phyloP scores from a whole-genome alignment of 2,797 vertebrate species.

The Argya squamiceps region DNA sequence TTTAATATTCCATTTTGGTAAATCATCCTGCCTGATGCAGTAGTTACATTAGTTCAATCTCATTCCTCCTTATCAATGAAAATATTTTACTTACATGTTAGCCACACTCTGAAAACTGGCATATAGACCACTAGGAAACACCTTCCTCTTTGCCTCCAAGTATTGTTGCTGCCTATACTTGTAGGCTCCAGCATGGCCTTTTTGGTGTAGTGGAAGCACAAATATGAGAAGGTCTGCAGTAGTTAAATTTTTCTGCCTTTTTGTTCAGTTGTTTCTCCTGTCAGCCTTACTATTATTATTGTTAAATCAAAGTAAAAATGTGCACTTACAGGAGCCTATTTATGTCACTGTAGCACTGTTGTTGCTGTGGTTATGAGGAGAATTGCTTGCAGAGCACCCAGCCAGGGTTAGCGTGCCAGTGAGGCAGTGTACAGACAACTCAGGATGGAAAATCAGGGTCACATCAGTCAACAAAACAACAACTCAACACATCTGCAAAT shows the following conservation, averaged over 20 bases:
- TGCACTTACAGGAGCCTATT: not conserved
- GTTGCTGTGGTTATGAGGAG: not conserved
- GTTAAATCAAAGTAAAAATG: not conserved
- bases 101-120: not conserved
- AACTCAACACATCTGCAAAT: not conserved
- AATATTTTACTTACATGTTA: not conserved
- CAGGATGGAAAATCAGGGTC: not conserved
- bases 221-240: not conserved
- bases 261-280: not conserved
- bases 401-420: not conserved
- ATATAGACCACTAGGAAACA: not conserved
- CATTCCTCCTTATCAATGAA: not conserved
- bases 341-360: not conserved
- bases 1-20: not conserved
- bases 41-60: not conserved
- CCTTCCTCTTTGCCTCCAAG: not conserved
- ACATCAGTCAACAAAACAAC: not conserved
- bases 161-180: not conserved
- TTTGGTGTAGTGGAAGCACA: not conserved
- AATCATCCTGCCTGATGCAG: not conserved
- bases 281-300: not conserved
- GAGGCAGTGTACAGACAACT: rapidly evolving
- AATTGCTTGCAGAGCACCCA: not conserved
- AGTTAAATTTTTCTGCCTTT: not conserved
- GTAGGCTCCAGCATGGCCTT: not conserved